phyloP scores from a whole-genome alignment of 2,797 vertebrate genomes.

The Parauchenoglanis punctatus region DNA sequence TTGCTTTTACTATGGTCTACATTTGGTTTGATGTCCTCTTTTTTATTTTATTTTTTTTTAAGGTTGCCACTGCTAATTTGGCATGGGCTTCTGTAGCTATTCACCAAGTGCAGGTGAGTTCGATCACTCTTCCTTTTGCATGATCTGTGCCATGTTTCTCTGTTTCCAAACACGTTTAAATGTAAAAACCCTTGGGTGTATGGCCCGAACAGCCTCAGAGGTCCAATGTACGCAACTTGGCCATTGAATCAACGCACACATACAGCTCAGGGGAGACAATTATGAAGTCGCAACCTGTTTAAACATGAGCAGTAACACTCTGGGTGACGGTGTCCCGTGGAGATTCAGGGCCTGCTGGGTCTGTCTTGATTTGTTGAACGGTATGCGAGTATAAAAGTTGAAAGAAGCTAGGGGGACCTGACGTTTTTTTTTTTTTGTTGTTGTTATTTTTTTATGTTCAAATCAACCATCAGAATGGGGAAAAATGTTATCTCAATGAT shows the following conservation, averaged over 20 bases:
- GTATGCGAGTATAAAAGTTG: not conserved
- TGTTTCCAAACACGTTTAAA: constrained; percentile 66
- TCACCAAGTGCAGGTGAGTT: constrained; percentile 95
- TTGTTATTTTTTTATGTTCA: not conserved
- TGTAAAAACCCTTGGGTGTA: constrained; percentile 73
- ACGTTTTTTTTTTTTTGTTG: not conserved
- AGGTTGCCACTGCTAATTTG: constrained; percentile 97
- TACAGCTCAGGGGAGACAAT: constrained; percentile 73
- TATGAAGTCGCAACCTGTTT: constrained; percentile 69
- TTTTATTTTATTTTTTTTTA: constrained; percentile 47
- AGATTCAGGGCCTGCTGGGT: constrained; percentile 66
- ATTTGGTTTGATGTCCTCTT: not conserved
- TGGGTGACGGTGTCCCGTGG: constrained; percentile 57
- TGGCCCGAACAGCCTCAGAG: constrained; percentile 65
- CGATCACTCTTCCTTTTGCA: constrained; percentile 33
- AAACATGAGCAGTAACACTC: constrained; percentile 65
- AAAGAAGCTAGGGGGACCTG: not conserved
- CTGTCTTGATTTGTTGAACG: not conserved
- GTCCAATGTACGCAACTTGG: constrained; percentile 72
- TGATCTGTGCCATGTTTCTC: constrained; percentile 68
- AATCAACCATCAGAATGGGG: too few relatives aligned
- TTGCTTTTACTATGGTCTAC: too few relatives aligned
- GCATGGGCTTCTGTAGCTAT: constrained; percentile 97
- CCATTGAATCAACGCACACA: constrained; percentile 67
- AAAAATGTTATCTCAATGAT: too few relatives aligned